phyloP scores from a whole-genome alignment of 2,888 invertebrate genomes.

The Smittia sp. region DNA sequence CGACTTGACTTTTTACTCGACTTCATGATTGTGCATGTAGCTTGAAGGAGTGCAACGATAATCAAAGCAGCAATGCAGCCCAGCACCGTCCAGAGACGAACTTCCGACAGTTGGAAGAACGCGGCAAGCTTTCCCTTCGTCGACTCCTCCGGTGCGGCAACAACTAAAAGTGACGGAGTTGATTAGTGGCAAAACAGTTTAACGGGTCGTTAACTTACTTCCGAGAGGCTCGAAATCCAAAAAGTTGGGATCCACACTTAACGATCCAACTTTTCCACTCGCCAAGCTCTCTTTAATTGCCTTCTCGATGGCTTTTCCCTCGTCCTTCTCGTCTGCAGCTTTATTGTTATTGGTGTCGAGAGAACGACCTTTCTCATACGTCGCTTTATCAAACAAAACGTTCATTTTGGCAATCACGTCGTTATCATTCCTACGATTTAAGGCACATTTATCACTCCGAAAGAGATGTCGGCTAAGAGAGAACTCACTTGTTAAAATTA shows the following conservation, averaged over 20 bases:
- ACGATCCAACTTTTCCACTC: slow-evolving; percentile 71
- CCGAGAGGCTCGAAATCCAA: slow-evolving; percentile 69
- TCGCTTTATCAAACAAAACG: slow-evolving; percentile 69
- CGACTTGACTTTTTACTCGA: slow-evolving; percentile 60
- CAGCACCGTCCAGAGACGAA: slow-evolving; percentile 76
- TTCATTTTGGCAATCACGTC: slow-evolving; percentile 74
- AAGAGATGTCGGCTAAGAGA: slow-evolving; percentile 34
- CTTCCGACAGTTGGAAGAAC: slow-evolving; percentile 67
- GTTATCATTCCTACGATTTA: slow-evolving; percentile 48
- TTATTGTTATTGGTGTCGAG: slow-evolving; percentile 45
- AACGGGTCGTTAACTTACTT: slow-evolving; percentile 57
- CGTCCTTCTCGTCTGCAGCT: slow-evolving; percentile 41
- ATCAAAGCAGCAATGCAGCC: slow-evolving; percentile 78
- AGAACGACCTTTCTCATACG: slow-evolving; percentile 60
- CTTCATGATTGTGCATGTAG: slow-evolving; percentile 76
- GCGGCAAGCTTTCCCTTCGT: slow-evolving; percentile 50
- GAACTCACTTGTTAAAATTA: slow-evolving; percentile 67
- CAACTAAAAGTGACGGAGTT: slow-evolving; percentile 44
- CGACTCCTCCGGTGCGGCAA: slow-evolving; percentile 51
- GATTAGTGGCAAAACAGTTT: background rate
- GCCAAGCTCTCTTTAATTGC: slow-evolving; percentile 68
- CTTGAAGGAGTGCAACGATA: slow-evolving; percentile 77
- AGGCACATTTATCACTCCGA: background rate
- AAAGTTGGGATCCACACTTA: slow-evolving; percentile 79
- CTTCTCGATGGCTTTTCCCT: slow-evolving; percentile 55